phyloP scores from a whole-genome alignment of 2,888 invertebrate genomes.

The Mythimna ferrago region DNA sequence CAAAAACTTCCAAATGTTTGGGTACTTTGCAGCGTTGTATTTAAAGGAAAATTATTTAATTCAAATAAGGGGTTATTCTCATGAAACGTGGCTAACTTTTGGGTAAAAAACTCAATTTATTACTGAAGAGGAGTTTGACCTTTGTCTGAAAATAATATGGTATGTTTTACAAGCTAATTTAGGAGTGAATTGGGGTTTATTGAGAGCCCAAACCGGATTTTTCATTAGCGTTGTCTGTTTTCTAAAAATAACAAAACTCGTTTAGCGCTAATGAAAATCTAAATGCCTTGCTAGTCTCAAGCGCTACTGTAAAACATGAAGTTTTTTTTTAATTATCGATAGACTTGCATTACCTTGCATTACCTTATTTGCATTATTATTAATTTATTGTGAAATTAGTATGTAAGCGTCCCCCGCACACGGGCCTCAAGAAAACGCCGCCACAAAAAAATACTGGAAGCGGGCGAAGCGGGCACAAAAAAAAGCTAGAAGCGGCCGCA shows the following conservation, averaged over 20 bases:
- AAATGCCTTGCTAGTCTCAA: background rate
- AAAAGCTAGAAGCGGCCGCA: no score
- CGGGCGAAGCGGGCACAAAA: no score
- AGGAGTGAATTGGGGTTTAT: slow-evolving; percentile 4
- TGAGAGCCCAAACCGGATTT: background rate
- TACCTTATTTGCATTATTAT: no score
- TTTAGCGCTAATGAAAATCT: background rate
- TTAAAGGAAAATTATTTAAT: slow-evolving; percentile 26
- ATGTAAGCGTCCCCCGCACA: no score
- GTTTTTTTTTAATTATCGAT: no score
- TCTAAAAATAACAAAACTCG: background rate
- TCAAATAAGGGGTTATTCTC: slow-evolving; percentile 11
- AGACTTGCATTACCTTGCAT: no score
- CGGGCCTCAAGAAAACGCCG: no score
- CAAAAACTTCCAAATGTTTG: slow-evolving; percentile 9
- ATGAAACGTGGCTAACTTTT: slow-evolving; percentile 13
- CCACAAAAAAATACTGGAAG: no score
- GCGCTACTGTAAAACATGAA: no score
- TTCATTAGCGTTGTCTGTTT: background rate
- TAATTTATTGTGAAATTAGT: no score
- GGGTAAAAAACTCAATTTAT: slow-evolving; percentile 29
- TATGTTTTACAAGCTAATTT: slow-evolving; percentile 9
- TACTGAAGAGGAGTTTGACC: slow-evolving; percentile 18
- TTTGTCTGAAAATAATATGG: slow-evolving; percentile 32
- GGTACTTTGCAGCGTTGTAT: slow-evolving; percentile 4